phyloP scores from a whole-genome alignment of 2,888 invertebrate species.

The Anorthoa munda region DNA sequence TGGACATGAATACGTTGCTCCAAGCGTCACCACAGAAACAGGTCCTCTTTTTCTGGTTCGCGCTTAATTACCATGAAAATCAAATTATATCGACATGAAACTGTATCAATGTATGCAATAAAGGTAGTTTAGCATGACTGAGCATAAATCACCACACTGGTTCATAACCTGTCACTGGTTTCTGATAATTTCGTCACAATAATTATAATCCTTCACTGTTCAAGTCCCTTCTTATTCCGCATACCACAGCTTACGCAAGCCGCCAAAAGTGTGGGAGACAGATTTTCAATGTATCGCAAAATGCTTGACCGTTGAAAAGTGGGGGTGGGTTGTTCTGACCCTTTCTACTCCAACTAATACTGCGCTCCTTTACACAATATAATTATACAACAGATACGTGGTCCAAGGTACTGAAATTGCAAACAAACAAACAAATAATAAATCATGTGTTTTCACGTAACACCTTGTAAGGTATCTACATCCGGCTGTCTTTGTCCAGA shows the following conservation, averaged over 20 bases:
- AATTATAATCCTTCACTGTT: constrained; percentile 13
- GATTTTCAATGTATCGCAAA: constrained; percentile 24
- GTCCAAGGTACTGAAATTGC: constrained; percentile 33
- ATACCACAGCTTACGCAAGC: constrained; percentile 32
- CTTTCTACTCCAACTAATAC: constrained; percentile 29
- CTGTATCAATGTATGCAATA: neutral
- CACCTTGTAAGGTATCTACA: constrained; percentile 56
- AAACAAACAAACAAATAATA: constrained; percentile 47
- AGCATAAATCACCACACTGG: constrained; percentile 2
- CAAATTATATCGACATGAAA: neutral
- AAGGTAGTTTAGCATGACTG: neutral
- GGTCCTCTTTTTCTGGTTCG: neutral
- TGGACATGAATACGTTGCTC: no score
- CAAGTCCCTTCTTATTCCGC: constrained; percentile 24
- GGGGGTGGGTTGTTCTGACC: constrained; percentile 15
- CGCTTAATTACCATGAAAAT: neutral
- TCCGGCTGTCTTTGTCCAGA: constrained; percentile 71
- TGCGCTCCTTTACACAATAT: constrained; percentile 32
- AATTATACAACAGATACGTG: constrained; percentile 39
- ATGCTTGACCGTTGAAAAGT: constrained; percentile 24
- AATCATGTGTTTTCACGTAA: constrained; percentile 61
- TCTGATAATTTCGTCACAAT: constrained; percentile 14
- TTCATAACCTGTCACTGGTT: neutral
- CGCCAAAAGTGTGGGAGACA: constrained; percentile 20
- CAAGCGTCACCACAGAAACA: neutral